A percentile compares a stretch with the other conserved stretches of the same genome.
phyloP scores from a whole-genome alignment of 2,888 invertebrate genomes.

The Sthenelais limicola region DNA sequence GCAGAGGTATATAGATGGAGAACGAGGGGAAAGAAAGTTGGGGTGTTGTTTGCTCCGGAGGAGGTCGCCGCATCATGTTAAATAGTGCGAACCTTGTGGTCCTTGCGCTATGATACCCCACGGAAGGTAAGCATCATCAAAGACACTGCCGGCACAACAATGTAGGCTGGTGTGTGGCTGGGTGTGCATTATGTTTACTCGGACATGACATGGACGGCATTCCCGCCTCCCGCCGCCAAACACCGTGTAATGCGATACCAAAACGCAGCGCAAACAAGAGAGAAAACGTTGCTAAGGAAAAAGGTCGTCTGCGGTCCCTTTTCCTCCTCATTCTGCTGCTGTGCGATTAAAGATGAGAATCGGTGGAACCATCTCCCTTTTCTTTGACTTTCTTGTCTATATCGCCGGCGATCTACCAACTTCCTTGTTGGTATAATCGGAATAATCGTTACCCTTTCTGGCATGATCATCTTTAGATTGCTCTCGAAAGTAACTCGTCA shows the following conservation, averaged over 20 bases:
- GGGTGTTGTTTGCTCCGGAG: neutral
- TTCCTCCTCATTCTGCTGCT: no score
- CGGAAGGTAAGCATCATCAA: neutral
- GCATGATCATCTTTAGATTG: no score
- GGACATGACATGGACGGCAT: neutral
- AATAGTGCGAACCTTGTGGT: slow-evolving; percentile 20
- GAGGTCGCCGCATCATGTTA: slow-evolving; percentile 22
- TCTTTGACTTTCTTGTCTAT: no score
- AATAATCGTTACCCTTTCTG: no score
- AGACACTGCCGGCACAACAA: neutral
- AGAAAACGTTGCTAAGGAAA: no score
- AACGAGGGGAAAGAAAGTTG: neutral
- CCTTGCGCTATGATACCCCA: slow-evolving; percentile 22
- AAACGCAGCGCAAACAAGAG: no score
- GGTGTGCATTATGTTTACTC: slow-evolving; percentile 3
- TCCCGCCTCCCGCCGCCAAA: neutral
- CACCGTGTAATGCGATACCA: slow-evolving; percentile 8
- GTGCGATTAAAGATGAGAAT: no score
- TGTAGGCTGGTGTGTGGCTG: neutral
- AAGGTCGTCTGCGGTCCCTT: no score
- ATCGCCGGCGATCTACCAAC: no score
- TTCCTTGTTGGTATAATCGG: no score
- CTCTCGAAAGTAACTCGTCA: no score
- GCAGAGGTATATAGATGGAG: neutral
- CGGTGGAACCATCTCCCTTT: no score